Percentiles rank a stretch among this genome's conserved stretches.
Conservation (phyloP, 2,113 vertebrate species). For the Carlito syrichta region DNA sequence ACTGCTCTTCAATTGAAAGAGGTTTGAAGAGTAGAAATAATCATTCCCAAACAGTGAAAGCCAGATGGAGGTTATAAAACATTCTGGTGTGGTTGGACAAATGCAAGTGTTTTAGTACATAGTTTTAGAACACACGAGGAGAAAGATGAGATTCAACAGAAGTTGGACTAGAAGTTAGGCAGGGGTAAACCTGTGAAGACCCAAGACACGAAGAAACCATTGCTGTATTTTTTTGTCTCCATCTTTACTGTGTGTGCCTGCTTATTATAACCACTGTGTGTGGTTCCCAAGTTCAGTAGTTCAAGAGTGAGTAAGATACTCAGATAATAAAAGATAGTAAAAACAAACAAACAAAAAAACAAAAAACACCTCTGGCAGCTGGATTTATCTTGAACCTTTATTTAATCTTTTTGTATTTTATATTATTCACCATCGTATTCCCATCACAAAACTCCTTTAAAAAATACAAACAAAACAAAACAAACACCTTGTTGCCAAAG, state of each 20-base stretch:
- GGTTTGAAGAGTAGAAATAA: background rate
- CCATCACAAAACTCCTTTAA: background rate
- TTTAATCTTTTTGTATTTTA: background rate
- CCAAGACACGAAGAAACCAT: background rate
- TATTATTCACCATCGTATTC: background rate
- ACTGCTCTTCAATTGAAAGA: background rate
- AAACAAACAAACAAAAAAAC: too few relatives aligned
- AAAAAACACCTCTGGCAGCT: background rate
- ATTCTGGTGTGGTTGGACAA: background rate
- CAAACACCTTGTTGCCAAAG: background rate
- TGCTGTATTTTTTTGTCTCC: background rate
- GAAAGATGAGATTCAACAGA: background rate
- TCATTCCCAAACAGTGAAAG: background rate
- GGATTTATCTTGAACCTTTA: background rate
- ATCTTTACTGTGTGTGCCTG: background rate
- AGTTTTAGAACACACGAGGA: background rate
- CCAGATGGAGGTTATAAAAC: background rate
- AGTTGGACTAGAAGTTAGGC: background rate
- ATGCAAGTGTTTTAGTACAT: background rate
- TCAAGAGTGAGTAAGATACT: background rate
- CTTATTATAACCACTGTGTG: background rate
- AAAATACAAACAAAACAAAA: background rate
- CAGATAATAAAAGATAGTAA: background rate
- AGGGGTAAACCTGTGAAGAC: background rate
- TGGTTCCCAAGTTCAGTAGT: background rate